phyloP scores from a whole-genome alignment of 2,113 vertebrate genomes.

The Notarius lentiginosus region DNA sequence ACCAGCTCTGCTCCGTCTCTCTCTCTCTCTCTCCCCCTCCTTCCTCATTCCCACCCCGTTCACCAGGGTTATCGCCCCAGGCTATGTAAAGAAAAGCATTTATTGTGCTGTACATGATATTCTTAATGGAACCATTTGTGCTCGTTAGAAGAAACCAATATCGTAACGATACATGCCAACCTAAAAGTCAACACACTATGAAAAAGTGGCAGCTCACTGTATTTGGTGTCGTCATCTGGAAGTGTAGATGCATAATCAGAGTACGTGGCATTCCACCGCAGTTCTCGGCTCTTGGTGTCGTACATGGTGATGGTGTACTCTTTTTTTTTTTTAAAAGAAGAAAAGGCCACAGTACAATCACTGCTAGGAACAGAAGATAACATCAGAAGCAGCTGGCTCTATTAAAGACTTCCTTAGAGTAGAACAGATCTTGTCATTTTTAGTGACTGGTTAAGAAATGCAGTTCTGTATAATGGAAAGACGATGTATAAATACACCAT shows the following conservation, averaged over 20 bases:
- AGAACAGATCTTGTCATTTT: neutral
- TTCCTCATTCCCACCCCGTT: neutral
- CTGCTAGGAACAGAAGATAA: neutral
- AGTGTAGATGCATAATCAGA: slow-evolving; percentile 93
- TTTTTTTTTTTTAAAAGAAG: slow-evolving; percentile 54
- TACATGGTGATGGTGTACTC: slow-evolving; percentile 99
- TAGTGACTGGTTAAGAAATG: neutral
- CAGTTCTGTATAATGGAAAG: neutral
- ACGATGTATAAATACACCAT: neutral
- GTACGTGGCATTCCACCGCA: slow-evolving; percentile 98
- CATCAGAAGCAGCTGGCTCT: neutral
- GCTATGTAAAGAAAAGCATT: neutral
- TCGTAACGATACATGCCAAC: neutral
- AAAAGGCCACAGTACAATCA: neutral
- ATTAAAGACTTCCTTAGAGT: neutral
- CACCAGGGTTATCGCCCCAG: neutral
- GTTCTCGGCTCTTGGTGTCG: slow-evolving; percentile 93
- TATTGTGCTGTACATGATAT: neutral
- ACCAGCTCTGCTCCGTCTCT: neutral
- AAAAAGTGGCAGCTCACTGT: slow-evolving; percentile 78
- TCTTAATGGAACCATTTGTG: neutral
- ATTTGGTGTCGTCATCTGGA: slow-evolving; percentile 87
- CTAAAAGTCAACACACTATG: neutral
- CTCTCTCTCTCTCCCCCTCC: neutral
- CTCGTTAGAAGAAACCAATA: neutral